Evolutionary conservation across 2,888 invertebrate species (phyloP), one percentile per base, ranked within the genome.

Genomic region (Leptopilina drosophilae): DNA sequence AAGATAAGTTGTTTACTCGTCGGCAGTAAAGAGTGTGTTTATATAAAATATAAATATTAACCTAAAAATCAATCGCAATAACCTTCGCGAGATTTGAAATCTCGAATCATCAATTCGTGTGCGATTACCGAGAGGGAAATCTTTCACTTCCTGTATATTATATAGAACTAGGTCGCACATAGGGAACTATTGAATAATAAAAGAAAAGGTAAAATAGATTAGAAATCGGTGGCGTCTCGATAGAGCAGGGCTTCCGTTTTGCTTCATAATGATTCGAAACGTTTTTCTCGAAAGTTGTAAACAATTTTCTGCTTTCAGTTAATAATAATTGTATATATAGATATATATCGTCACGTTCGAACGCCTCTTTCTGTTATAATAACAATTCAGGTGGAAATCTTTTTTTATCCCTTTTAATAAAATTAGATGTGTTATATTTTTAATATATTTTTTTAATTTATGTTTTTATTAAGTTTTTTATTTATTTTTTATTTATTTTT

Each of bases 121-220:
- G 56, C 33, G 53, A 73, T 56, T 73, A 56, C 20, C 14, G 69
- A 73, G 73, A 73, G 73, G 73, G 53, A 73, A 73, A 73, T 56
- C 56, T 53, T 73, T 26, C 26, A 56, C 73, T 73, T 73, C 73
- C 73, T 73, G 73, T 73, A 73, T 53, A 42, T 42, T 56, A 33
- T 33, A 73, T 33, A 73, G 53, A 73, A 73, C 53, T 73, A 26
- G 73, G 73, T 73, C 73, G 33, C n/a, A 26, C 5, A 49, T 49
- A 73, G 73, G 73, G 73, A 53, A 73, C 33, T 73, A n/a, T 56
- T 56, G 73, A 53, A 73, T 73, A 73, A 73, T 73, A 73, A 73
- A 73, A 73, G 73, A 73, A 73, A 53, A 73, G 73, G 73, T 73
- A 33, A 73, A 73, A 73, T 56, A 73, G 73, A 73, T 73, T 73